phyloP scores from a whole-genome alignment of 2,888 invertebrate species.

The Orchesella flavescens region DNA sequence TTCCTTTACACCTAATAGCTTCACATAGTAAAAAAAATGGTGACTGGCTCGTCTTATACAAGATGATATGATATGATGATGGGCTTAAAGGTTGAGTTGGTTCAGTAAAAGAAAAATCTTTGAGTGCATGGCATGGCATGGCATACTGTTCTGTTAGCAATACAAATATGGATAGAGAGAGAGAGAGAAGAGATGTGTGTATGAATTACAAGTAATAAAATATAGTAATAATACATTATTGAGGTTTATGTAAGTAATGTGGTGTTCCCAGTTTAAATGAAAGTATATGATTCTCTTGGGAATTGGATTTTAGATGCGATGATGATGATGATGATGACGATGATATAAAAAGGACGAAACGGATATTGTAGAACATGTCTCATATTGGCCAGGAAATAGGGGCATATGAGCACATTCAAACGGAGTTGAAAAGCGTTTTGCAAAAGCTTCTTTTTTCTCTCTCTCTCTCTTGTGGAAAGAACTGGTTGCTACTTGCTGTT shows the following conservation, averaged over 20 bases:
- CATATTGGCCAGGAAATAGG: not conserved
- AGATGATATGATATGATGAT: not conserved
- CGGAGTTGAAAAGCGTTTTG: not conserved
- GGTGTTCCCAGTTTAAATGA: slow-evolving; percentile 46
- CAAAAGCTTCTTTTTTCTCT: not conserved
- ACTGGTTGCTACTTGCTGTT: not conserved
- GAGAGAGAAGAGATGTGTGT: not conserved
- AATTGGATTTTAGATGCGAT: slow-evolving; percentile 16
- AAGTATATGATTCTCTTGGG: slow-evolving; percentile 46
- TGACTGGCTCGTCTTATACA: no score
- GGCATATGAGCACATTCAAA: not conserved
- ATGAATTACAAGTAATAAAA: slow-evolving; percentile 42
- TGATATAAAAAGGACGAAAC: not conserved
- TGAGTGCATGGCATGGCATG: no score
- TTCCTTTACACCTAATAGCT: slow-evolving; percentile 30
- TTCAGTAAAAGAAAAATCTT: no score
- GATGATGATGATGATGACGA: not conserved
- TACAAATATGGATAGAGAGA: not conserved
- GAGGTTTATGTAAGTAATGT: slow-evolving; percentile 48
- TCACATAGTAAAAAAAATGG: not conserved
- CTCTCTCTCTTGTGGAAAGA: no score
- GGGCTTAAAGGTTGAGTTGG: not conserved
- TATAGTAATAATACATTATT: slow-evolving; percentile 34
- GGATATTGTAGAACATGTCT: not conserved
- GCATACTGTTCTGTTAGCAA: not conserved